These are phyloP conservation scores for Antigone vipio DNA, from an alignment of 2,113 vertebrate species.

Conservation along the genomic window DNA sequence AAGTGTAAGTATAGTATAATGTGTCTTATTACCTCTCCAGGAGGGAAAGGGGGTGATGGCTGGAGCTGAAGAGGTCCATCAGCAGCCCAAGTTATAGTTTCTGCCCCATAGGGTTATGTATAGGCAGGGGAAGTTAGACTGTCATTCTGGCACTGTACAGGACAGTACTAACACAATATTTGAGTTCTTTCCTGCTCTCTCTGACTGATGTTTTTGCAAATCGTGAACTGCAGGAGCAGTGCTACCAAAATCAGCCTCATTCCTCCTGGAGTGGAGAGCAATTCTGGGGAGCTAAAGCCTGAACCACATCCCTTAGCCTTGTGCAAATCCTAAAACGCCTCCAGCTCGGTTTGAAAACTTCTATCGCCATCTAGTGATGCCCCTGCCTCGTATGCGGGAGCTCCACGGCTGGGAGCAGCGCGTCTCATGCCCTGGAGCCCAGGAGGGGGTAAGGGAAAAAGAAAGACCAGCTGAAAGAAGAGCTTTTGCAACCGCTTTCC, in stretches of 20 bases:
- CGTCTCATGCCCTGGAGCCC: neutral
- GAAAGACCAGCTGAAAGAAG: neutral
- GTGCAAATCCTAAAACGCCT: fast-evolving
- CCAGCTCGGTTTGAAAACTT: neutral
- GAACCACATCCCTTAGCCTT: neutral
- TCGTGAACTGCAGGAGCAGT: neutral
- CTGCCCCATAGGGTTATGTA: fast-evolving
- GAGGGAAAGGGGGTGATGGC: neutral
- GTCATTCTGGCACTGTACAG: neutral
- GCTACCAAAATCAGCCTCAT: neutral
- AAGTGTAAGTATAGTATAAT: fast-evolving
- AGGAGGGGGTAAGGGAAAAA: neutral
- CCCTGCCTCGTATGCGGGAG: fast-evolving
- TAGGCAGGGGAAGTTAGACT: neutral
- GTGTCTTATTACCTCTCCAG: neutral
- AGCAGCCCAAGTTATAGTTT: neutral
- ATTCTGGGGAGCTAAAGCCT: neutral
- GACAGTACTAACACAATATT: neutral
- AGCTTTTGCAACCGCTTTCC: neutral
- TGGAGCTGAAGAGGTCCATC: neutral
- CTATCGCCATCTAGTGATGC: conserved; percentile 35
- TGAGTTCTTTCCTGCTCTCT: neutral
- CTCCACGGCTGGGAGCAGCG: fast-evolving
- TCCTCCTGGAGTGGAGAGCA: neutral
- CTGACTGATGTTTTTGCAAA: neutral